Base-by-base conservation (phyloP, 2,113 vertebrate species). In the Pteropus alecto region DNA sequence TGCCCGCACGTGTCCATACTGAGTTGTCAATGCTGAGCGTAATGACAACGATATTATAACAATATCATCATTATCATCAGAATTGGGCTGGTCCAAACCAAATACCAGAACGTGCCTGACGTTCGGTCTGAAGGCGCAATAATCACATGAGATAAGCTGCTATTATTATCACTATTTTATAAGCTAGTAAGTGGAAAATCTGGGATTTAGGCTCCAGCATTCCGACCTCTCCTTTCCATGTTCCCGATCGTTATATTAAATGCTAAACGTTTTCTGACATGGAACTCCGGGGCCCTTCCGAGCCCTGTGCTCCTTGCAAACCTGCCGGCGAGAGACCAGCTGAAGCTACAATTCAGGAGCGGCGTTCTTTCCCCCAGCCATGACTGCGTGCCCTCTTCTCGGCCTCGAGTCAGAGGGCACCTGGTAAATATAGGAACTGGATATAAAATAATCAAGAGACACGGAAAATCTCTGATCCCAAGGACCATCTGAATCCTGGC, bases 61-160 rank as follows among this genome's bases (percentile, higher is more conserved):
- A 96, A 63, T 74, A 96, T 10, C 15, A 68, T 90, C 96, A 28
- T 73, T 92, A 84, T 35, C 65, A 74, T 87, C 74, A 65, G 26
- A 73, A 26, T 76, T 81, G 68, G 30, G 58, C 84, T 83, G 18
- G 30, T 65, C 85, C 71, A 56, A 19, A 86, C 73, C 22, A 86
- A 88, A 81, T 51, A 46, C 51, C 61, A 76, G 30, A 77, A 43
- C 30, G 35, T 43, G 83, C 71, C 96, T 84, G 61, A 91, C 21
- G n/a, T 41, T 90, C 78, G 84, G 28, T 46, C 48, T 58, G 71
- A 94, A 91, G 71, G 33, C 43, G 38, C 51, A 70, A 60, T 33
- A 67, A 48, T 84, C 22, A 12, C 30, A 43, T 7, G 51, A 81
- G 26, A 2, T 48, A 85, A 43, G 28, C 92, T 19, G 89, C 51